These are phyloP conservation scores for Aegotheles bennettii DNA, from an alignment of 2,113 vertebrate genomes.

Conservation along the genomic window DNA sequence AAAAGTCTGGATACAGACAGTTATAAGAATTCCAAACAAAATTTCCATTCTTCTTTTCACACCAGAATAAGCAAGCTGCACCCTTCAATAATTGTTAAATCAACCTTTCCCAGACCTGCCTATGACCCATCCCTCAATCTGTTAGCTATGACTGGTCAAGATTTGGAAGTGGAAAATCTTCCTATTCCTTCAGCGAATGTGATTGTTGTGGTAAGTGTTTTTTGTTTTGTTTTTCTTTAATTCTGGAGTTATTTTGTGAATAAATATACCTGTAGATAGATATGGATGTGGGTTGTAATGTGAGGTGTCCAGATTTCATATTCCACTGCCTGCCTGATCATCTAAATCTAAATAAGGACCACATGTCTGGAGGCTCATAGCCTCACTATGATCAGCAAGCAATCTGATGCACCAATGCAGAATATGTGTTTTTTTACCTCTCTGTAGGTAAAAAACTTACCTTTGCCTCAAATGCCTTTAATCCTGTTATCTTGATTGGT, in stretches of 20 bases:
- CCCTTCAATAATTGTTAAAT: conserved; percentile 68
- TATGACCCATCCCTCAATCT: conserved; percentile 74
- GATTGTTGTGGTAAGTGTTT: conserved; percentile 79
- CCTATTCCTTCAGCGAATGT: conserved; percentile 72
- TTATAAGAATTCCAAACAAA: conserved; percentile 65
- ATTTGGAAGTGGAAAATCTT: conserved; percentile 79
- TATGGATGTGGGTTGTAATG: not conserved
- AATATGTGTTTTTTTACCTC: not conserved
- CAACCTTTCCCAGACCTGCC: conserved; percentile 69
- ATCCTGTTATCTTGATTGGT: not conserved
- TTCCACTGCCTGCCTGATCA: not conserved
- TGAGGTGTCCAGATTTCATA: not conserved
- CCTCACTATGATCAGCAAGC: not conserved
- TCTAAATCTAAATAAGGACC: not conserved
- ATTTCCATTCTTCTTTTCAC: conserved; percentile 53
- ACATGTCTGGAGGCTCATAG: not conserved
- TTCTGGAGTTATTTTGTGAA: not conserved
- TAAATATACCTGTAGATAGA: not conserved
- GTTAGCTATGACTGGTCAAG: conserved; percentile 70
- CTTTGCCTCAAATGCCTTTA: not conserved
- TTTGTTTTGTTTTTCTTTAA: not conserved
- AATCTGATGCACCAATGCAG: not conserved
- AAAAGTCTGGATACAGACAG: conserved; percentile 72
- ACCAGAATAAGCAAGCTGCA: conserved; percentile 61
- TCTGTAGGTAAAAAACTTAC: not conserved